A percentile compares a stretch with the other conserved stretches of the same genome.
Evolutionary conservation across 2,797 vertebrate genomes (phyloP).

Genomic region (Pseudomugil tenellus): DNA sequence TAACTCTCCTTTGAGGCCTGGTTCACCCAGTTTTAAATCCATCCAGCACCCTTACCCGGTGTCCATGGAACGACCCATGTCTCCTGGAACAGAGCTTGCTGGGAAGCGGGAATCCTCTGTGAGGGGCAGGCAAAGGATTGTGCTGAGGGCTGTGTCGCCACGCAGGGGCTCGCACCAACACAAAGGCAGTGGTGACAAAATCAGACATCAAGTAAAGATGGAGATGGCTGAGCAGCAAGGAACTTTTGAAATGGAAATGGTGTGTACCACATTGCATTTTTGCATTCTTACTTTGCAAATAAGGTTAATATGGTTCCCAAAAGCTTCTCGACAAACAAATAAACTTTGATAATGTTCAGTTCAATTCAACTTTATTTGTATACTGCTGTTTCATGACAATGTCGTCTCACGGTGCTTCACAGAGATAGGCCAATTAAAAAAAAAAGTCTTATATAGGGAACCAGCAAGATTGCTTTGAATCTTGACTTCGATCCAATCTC

Average conservation of each 20-base stretch:
- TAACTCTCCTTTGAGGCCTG: slow-evolving; percentile 87
- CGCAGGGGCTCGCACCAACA: slow-evolving; percentile 91
- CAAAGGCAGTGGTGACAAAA: slow-evolving; percentile 84
- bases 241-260: slow-evolving; percentile 74
- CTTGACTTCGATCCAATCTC: too few species aligned
- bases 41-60: slow-evolving; percentile 79
- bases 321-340: not conserved
- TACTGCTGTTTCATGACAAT: too few species aligned
- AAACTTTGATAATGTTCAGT: not conserved
- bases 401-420: too few species aligned
- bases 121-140: slow-evolving; percentile 88
- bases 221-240: slow-evolving; percentile 72
- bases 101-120: slow-evolving; percentile 89
- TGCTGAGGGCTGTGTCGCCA: slow-evolving; percentile 91
- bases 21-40: slow-evolving; percentile 85
- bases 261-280: slow-evolving; percentile 25
- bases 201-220: slow-evolving; percentile 72
- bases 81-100: slow-evolving; percentile 86
- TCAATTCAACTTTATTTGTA: too few species aligned
- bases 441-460: too few species aligned
- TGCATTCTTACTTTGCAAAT: not conserved
- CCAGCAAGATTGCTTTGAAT: too few species aligned
- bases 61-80: slow-evolving; percentile 82
- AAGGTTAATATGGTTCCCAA: not conserved
- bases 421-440: too few species aligned